Percentiles rank a stretch among this genome's conserved stretches.
phyloP scores from a whole-genome alignment of 2,797 vertebrate species.

The Megaceryle alcyon region DNA sequence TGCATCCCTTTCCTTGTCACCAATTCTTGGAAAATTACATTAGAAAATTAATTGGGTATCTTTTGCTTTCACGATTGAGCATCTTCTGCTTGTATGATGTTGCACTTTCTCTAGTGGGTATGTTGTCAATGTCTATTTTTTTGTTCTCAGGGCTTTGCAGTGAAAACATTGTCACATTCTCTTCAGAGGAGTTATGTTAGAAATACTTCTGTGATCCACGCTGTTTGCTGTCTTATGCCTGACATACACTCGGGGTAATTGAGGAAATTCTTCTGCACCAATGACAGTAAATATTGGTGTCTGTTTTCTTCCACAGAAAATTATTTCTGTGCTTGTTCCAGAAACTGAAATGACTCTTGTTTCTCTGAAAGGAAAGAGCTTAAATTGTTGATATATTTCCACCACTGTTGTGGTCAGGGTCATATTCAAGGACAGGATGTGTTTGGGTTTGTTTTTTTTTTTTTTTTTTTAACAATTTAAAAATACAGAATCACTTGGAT shows the following conservation, averaged over 20 bases:
- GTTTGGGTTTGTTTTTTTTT: neutral
- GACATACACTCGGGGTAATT: neutral
- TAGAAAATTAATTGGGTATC: neutral
- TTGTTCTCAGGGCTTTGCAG: neutral
- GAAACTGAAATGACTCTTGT: neutral
- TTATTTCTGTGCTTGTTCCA: neutral
- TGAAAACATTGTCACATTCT: neutral
- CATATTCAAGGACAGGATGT: neutral
- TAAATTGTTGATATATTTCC: neutral
- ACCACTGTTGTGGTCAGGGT: neutral
- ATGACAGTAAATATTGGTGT: neutral
- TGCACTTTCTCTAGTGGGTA: neutral
- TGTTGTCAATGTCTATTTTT: neutral
- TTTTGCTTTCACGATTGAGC: neutral
- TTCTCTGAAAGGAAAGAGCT: slow-evolving; percentile 7
- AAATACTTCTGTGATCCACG: neutral
- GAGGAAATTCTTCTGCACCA: neutral
- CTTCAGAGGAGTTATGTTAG: neutral
- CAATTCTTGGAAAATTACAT: neutral
- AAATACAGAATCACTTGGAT: neutral
- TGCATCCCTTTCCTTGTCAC: neutral
- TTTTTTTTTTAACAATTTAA: neutral
- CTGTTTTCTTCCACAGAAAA: neutral
- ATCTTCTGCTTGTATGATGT: neutral
- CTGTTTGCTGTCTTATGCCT: neutral